Conservation (phyloP, 2,888 invertebrate species). For the Melanotus villosus region DNA sequence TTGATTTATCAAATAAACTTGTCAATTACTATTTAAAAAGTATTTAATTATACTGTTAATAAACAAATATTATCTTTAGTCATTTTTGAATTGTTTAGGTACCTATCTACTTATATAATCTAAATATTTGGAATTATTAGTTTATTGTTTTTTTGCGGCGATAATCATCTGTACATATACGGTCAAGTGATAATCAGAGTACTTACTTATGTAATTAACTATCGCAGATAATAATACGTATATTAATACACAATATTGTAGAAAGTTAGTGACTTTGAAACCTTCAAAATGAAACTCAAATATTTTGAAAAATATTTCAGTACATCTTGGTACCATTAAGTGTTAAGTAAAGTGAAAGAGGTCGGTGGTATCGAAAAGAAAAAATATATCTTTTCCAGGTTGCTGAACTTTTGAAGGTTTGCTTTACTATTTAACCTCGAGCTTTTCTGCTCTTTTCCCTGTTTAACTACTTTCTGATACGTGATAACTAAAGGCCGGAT, state of each 20-base stretch:
- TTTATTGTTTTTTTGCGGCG: not conserved
- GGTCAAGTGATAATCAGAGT: not conserved
- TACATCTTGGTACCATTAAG: no score
- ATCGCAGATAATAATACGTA: not conserved
- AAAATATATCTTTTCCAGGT: no score
- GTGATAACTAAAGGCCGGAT: no score
- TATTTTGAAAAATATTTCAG: no score
- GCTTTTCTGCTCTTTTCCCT: no score
- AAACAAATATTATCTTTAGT: constrained; percentile 19
- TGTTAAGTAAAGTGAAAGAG: no score
- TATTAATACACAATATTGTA: not conserved
- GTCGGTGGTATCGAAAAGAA: no score
- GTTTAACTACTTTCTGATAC: no score
- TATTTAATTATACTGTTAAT: not conserved
- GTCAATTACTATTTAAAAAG: not conserved
- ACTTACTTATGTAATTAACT: not conserved
- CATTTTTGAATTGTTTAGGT: constrained; percentile 14
- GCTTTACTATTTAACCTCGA: no score
- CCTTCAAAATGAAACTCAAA: no score
- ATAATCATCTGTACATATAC: constrained; percentile 4
- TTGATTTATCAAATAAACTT: not conserved
- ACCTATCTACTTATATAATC: constrained; percentile 11
- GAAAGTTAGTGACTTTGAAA: no score
- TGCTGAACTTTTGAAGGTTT: no score
- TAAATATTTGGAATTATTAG: constrained; percentile 12